Evolutionary conservation across 1,140 invertebrate genomes (phyloP).

Genomic region (Augochlora pura): DNA sequence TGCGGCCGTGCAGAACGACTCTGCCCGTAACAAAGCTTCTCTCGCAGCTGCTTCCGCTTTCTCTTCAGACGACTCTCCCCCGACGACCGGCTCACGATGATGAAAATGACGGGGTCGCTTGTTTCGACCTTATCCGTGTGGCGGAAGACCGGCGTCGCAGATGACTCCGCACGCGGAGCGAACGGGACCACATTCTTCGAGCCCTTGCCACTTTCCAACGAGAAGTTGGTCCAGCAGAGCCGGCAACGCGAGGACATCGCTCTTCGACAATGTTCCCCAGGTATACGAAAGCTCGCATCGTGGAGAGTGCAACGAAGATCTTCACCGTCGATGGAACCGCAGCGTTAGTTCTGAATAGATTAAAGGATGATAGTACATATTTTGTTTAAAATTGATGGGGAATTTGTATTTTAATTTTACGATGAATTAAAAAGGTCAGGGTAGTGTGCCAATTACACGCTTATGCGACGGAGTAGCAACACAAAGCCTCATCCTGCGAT

Average conservation of each 20-base stretch:
- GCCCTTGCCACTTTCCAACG: background rate
- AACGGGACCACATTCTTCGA: background rate
- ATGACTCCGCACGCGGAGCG: background rate
- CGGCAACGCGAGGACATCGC: background rate
- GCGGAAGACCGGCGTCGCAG: no score
- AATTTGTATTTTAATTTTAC: no score
- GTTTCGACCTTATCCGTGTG: background rate
- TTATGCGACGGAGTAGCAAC: no score
- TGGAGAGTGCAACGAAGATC: conserved; percentile 42
- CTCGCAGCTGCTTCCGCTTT: background rate
- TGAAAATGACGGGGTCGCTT: background rate
- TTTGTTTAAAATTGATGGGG: no score
- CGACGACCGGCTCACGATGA: background rate
- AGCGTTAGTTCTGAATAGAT: no score
- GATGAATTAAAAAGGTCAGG: no score
- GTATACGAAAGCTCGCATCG: conserved; percentile 14
- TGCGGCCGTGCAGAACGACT: background rate
- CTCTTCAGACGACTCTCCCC: conserved; percentile 6
- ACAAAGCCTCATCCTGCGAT: no score
- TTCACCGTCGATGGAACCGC: conserved; percentile 29
- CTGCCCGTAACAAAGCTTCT: background rate
- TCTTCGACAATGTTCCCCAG: background rate
- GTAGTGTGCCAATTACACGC: no score
- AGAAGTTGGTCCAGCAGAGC: background rate
- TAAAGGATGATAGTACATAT: no score